These are phyloP conservation scores for Tetramorium bicarinatum DNA, from an alignment of 2,888 invertebrate genomes.

Conservation along the genomic window DNA sequence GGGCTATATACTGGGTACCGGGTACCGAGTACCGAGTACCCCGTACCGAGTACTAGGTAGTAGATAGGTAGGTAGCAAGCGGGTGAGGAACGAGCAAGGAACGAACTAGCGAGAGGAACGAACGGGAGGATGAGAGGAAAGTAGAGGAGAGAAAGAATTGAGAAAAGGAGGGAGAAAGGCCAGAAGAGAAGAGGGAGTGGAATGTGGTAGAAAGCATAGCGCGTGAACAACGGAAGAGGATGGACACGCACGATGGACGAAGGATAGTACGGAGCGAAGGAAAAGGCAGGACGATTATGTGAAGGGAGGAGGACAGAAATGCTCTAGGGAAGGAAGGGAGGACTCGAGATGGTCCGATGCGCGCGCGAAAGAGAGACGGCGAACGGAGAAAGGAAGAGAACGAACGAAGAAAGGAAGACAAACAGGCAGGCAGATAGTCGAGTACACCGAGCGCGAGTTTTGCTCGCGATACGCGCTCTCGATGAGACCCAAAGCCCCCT, in stretches of 20 bases:
- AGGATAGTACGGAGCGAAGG: constrained; percentile 36
- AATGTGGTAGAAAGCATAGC: constrained; percentile 47
- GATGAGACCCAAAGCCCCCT: constrained; percentile 80
- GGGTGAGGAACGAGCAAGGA: constrained; percentile 38
- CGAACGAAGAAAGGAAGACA: constrained; percentile 32
- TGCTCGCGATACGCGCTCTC: constrained; percentile 85
- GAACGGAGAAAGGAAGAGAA: not conserved
- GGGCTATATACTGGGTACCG: constrained; percentile 62
- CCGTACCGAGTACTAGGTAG: constrained; percentile 65
- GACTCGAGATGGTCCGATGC: constrained; percentile 19
- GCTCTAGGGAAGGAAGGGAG: constrained; percentile 14
- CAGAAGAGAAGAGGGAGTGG: constrained; percentile 43
- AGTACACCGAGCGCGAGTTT: constrained; percentile 78
- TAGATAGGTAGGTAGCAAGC: constrained; percentile 51
- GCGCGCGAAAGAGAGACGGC: not conserved
- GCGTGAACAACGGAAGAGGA: constrained; percentile 42
- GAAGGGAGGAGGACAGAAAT: not conserved
- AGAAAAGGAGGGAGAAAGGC: constrained; percentile 34
- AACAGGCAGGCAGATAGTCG: constrained; percentile 69
- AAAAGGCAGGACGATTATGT: not conserved
- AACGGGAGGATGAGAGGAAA: constrained; percentile 27
- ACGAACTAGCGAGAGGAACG: constrained; percentile 38
- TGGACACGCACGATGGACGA: constrained; percentile 40
- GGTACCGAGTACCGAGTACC: constrained; percentile 60
- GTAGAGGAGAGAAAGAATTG: constrained; percentile 33